These are phyloP conservation scores for Eubasilissa regina DNA, from an alignment of 1,140 invertebrate genomes.

Conservation along the genomic window DNA sequence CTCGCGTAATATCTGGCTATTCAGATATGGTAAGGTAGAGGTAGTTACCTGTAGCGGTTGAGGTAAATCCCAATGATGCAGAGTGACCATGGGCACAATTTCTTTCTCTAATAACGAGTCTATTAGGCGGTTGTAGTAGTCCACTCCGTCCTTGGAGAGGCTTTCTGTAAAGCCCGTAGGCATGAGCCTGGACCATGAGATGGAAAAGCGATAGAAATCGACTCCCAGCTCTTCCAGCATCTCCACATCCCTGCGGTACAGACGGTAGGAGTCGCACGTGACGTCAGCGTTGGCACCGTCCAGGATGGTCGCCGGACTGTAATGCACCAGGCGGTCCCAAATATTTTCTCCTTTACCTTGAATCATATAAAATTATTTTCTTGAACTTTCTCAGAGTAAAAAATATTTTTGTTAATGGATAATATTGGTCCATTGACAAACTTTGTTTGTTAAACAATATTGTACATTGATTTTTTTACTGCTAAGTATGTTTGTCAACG, in stretches of 20 bases:
- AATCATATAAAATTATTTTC: conserved; percentile 56
- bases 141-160: conserved; percentile 71
- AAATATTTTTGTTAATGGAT: no score
- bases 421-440: no score
- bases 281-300: conserved; percentile 71
- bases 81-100: conserved; percentile 73
- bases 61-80: conserved; percentile 68
- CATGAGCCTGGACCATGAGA: conserved; percentile 75
- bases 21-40: no score
- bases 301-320: conserved; percentile 67
- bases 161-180: conserved; percentile 70
- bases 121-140: conserved; percentile 76
- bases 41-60: conserved; percentile 64
- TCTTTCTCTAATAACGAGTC: conserved; percentile 70
- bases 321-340: conserved; percentile 73
- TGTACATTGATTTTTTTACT: no score
- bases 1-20: no score
- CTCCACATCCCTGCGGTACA: conserved; percentile 71
- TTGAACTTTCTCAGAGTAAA: no score
- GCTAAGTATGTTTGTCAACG: no score
- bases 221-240: conserved; percentile 71
- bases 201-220: conserved; percentile 75
- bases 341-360: conserved; percentile 72
- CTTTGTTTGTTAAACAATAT: no score
- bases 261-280: conserved; percentile 66